These are phyloP conservation scores for Aporophyla nigra DNA, from an alignment of 2,888 invertebrate genomes.

Conservation along the genomic window DNA sequence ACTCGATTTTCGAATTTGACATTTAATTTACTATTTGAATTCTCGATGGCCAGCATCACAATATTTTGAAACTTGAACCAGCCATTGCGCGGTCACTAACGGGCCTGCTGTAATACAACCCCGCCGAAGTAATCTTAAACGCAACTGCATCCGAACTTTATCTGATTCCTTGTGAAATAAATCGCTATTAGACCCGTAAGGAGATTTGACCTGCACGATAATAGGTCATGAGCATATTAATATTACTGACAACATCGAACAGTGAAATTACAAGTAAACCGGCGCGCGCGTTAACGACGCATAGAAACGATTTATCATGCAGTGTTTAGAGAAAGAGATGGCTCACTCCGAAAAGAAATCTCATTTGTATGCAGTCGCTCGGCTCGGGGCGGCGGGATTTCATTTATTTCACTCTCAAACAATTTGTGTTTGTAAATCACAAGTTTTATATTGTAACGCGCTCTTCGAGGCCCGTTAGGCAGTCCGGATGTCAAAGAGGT, in stretches of 20 bases:
- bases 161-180: constrained; percentile 85
- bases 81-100: constrained; percentile 74
- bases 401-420: constrained; percentile 86
- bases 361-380: constrained; percentile 86
- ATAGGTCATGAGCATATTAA: constrained; percentile 88
- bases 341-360: constrained; percentile 86
- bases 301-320: constrained; percentile 86
- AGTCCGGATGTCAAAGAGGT: constrained; percentile 82
- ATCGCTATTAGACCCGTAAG: constrained; percentile 77
- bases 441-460: constrained; percentile 82
- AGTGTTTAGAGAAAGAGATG: constrained; percentile 85
- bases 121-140: constrained; percentile 75
- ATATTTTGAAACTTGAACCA: constrained; percentile 86
- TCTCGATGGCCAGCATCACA: constrained; percentile 77
- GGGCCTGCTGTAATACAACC: constrained; percentile 77
- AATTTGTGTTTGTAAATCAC: constrained; percentile 87
- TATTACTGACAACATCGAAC: constrained; percentile 88
- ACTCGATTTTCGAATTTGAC: constrained; percentile 76
- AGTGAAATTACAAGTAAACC: constrained; percentile 86
- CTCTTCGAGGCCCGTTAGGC: constrained; percentile 76
- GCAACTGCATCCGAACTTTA: constrained; percentile 82
- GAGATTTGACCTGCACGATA: constrained; percentile 86
- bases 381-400: constrained; percentile 75
- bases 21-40: constrained; percentile 77
- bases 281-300: constrained; percentile 86